A percentile compares a stretch with the other conserved stretches of the same genome.
Evolutionary conservation across 2,797 vertebrate genomes (phyloP).

Genomic region (Danio choprae): DNA sequence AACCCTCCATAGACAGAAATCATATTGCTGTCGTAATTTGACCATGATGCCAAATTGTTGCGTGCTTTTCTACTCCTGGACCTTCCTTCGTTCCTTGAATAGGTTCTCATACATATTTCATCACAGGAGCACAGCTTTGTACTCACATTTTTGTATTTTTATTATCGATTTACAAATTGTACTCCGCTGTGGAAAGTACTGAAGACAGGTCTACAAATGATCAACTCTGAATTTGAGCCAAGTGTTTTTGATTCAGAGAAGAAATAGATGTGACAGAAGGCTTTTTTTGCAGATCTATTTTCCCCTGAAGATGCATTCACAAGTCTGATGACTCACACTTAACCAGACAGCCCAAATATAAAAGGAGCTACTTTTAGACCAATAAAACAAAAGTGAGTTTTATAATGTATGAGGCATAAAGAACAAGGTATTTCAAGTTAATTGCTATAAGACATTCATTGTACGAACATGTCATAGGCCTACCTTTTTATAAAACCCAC

Average conservation of each 20-base stretch:
- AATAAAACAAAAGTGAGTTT: constrained; percentile 17
- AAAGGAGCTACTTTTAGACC: background rate
- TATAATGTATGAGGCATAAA: background rate
- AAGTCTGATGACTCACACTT: constrained; percentile 10
- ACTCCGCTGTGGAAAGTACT: constrained; percentile 9
- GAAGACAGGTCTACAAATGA: constrained; percentile 13
- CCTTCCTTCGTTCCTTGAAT: background rate
- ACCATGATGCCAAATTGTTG: constrained; percentile 21
- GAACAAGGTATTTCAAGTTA: background rate
- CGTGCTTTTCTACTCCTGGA: background rate
- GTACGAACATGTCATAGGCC: background rate
- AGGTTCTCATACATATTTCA: background rate
- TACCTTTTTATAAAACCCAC: background rate
- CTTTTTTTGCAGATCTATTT: background rate
- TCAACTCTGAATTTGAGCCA: constrained; percentile 33
- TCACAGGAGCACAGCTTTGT: constrained; percentile 4
- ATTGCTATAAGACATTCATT: constrained; percentile 21
- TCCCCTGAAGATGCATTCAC: background rate
- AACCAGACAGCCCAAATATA: constrained; percentile 9
- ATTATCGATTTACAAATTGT: no score
- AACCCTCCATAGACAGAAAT: constrained; percentile 44
- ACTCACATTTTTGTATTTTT: background rate
- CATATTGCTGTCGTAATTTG: constrained; percentile 33
- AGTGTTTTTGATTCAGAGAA: background rate
- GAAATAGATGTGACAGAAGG: no score